Evolutionary conservation across 2,113 vertebrate species (phyloP).

Genomic region (Lynx canadensis): DNA sequence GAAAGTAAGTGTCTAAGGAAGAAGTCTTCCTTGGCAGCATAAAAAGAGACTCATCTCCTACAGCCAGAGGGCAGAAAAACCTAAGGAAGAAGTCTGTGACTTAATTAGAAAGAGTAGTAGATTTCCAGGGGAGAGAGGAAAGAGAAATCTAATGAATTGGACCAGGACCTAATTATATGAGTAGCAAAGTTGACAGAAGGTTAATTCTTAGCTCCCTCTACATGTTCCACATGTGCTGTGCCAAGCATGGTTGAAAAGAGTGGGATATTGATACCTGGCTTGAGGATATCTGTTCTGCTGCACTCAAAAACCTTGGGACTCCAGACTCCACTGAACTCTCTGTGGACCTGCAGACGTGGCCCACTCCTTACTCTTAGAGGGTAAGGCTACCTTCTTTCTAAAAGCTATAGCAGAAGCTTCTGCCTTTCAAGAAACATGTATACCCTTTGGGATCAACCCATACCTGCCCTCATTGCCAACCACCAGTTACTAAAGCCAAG

Average conservation of each 20-base stretch:
- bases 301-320: neutral
- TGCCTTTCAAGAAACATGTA: neutral
- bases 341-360: neutral
- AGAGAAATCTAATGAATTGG: neutral
- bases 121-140: neutral
- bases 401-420: neutral
- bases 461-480: neutral
- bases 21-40: neutral
- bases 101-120: constrained; percentile 49
- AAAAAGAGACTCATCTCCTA: neutral
- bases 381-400: neutral
- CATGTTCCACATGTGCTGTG: neutral
- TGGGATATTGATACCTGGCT: neutral
- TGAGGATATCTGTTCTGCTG: neutral
- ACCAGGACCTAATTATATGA: neutral
- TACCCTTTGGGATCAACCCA: neutral
- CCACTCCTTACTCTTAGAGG: neutral
- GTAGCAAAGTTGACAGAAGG: neutral
- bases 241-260: neutral
- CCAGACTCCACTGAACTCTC: neutral
- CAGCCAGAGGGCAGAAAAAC: constrained; percentile 1
- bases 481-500: neutral
- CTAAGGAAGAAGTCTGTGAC: neutral
- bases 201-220: neutral
- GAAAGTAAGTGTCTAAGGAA: neutral